Conservation (phyloP, 2,113 vertebrate species). For the Corythornis madagascariensis region DNA sequence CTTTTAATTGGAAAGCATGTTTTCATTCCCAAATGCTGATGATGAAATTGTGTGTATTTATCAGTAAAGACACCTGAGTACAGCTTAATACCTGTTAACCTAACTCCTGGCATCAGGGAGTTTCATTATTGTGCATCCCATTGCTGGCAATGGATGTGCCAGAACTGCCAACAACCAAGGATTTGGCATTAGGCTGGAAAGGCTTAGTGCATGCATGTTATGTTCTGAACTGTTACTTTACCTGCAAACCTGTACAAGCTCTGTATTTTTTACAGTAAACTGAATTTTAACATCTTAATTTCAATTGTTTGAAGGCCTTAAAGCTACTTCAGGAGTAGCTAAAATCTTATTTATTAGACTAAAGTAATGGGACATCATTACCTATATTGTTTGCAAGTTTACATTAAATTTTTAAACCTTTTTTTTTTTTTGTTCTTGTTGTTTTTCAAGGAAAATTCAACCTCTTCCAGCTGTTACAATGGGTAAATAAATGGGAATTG, state of each 20-base stretch:
- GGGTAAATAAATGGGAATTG: constrained; percentile 36
- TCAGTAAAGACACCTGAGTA: constrained; percentile 73
- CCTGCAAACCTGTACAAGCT: constrained; percentile 73
- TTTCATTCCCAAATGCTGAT: constrained; percentile 75
- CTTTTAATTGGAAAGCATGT: constrained; percentile 79
- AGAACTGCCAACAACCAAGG: constrained; percentile 55
- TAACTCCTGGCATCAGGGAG: constrained; percentile 50
- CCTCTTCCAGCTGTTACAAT: constrained; percentile 56
- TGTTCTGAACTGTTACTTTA: constrained; percentile 74
- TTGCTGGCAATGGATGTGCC: constrained; percentile 67
- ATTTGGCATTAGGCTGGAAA: constrained; percentile 60
- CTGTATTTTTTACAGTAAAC: constrained; percentile 79
- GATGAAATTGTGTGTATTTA: constrained; percentile 79
- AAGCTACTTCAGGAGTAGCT: constrained; percentile 76
- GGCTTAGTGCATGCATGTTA: constrained; percentile 70
- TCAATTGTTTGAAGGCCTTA: constrained; percentile 82
- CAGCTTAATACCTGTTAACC: constrained; percentile 72
- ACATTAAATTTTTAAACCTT: constrained; percentile 52
- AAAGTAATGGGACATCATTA: constrained; percentile 69
- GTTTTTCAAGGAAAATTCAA: constrained; percentile 47
- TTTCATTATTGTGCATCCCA: constrained; percentile 62
- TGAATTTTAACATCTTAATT: constrained; percentile 78
- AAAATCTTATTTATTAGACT: constrained; percentile 77
- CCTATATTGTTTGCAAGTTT: constrained; percentile 69
- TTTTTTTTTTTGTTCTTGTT: background rate